A percentile compares a stretch with the other conserved stretches of the same genome.
phyloP scores from a whole-genome alignment of 2,797 vertebrate genomes.

The Scyliorhinus canicula region DNA sequence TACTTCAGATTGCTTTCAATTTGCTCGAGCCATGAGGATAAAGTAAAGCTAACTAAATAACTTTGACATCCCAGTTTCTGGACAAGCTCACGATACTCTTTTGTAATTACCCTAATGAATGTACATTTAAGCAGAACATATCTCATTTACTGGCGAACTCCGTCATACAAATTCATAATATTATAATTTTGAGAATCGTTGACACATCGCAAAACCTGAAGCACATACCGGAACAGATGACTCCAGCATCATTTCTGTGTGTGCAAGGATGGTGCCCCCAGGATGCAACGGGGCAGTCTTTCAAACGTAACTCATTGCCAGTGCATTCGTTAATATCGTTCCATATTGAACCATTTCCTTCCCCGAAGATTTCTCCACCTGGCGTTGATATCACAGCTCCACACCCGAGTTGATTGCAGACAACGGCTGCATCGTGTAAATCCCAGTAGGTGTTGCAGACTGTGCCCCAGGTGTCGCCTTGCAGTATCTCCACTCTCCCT shows the following conservation, averaged over 20 bases:
- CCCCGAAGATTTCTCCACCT: constrained; percentile 45
- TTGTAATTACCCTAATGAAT: not conserved
- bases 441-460: constrained; percentile 58
- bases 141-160: too few relatives aligned
- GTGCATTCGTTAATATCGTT: constrained; percentile 55
- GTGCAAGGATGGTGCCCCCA: constrained; percentile 41
- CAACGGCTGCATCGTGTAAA: constrained; percentile 55
- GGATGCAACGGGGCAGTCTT: constrained; percentile 47
- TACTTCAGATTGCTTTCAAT: too few relatives aligned
- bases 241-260: constrained; percentile 46
- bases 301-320: constrained; percentile 52
- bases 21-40: too few relatives aligned
- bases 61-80: not conserved
- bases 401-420: constrained; percentile 59
- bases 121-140: too few relatives aligned
- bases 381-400: constrained; percentile 49
- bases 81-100: not conserved
- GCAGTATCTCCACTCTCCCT: constrained; percentile 44
- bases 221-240: constrained; percentile 53
- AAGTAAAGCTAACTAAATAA: too few relatives aligned
- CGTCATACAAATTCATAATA: not conserved
- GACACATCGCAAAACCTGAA: too few relatives aligned
- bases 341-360: constrained; percentile 49
- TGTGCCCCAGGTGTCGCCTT: constrained; percentile 47
- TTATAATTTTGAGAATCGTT: not conserved